A percentile compares a stretch with the other conserved stretches of the same genome.
Conservation (phyloP, 2,888 invertebrate genomes). For the Macropis europaea region DNA sequence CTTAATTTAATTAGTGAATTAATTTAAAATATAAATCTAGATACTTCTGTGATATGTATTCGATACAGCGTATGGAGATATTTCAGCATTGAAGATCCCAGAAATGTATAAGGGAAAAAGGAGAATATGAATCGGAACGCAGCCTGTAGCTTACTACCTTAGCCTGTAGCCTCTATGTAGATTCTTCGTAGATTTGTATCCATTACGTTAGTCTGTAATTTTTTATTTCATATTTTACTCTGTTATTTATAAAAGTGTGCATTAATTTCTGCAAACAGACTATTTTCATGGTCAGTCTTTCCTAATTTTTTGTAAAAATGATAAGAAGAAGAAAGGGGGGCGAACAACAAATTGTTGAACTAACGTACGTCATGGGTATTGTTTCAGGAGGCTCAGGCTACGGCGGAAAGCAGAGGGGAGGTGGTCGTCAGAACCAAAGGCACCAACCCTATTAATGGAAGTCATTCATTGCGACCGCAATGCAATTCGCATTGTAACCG, state of each 20-base stretch:
- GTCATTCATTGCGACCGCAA: constrained; percentile 77
- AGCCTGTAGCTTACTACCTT: constrained; percentile 79
- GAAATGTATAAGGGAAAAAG: constrained; percentile 60
- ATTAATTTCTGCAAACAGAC: constrained; percentile 58
- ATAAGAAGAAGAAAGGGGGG: constrained; percentile 51
- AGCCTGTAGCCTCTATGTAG: constrained; percentile 80
- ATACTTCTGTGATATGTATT: constrained; percentile 6
- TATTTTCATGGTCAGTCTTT: constrained; percentile 35
- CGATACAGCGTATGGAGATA: constrained; percentile 22
- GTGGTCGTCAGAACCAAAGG: constrained; percentile 87
- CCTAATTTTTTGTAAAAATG: constrained; percentile 47
- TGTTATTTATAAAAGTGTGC: constrained; percentile 67
- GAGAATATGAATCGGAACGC: constrained; percentile 69
- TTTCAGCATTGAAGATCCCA: constrained; percentile 55
- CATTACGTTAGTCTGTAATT: constrained; percentile 49
- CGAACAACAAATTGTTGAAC: constrained; percentile 62
- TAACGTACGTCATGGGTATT: constrained; percentile 75
- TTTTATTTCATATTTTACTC: constrained; percentile 51
- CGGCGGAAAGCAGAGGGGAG: constrained; percentile 92
- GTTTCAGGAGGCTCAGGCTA: constrained; percentile 84
- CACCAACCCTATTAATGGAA: constrained; percentile 90
- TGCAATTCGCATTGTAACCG: constrained; percentile 77
- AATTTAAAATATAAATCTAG: constrained; percentile 25
- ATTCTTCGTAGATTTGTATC: constrained; percentile 70
- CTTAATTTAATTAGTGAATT: constrained; percentile 30